Evolutionary conservation across 2,113 vertebrate species (phyloP), one percentile per base, ranked within the genome.

Genomic region (Probosciger aterrimus): DNA sequence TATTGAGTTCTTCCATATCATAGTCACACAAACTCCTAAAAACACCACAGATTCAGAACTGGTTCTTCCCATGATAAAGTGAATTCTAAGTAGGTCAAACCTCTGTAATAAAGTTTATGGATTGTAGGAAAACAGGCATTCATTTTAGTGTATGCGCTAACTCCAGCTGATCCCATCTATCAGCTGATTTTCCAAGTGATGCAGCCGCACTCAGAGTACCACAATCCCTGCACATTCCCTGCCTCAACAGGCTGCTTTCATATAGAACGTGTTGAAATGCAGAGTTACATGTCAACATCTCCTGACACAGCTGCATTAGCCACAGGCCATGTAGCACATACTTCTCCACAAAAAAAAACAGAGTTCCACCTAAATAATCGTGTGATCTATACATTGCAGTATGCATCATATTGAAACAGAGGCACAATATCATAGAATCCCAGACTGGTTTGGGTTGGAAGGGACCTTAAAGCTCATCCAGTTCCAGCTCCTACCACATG

Each of bases 1-100:
- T 15, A n/a, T 0, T 0, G 1, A 76, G 43, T 15, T 82, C 47
- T 18, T 64, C 74, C 2, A 0, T 7, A 67, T 28, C 60, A 62
- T 0, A 23, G 20, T 10, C 71, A 39, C 55, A n/a, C 30, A 41
- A 77, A 59, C 31, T 74, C 88, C 30, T 44, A 77, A 37, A 46
- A 86, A 70, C 3, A 5, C 28, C 20, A 23, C n/a, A 25, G 41
- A 43, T 28, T 44, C 31, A 4, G 16, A 62, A 69, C 11, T 18
- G 12, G 7, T 64, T 31, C 82, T 60, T 49, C 44, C 70, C 8
- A 6, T 6, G 11, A 68, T 25, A 47, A 85, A 74, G 35, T 4
- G 2, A 74, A 77, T 60, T 64, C 16, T 83, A 91, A 70, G 31
- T 3, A 86, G 46, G 44, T 83, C 76, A 77, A 70, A 63, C 11